Percentiles rank a stretch among this genome's conserved stretches.
phyloP scores from a whole-genome alignment of 2,113 vertebrate genomes.

The Coturnix japonica region DNA sequence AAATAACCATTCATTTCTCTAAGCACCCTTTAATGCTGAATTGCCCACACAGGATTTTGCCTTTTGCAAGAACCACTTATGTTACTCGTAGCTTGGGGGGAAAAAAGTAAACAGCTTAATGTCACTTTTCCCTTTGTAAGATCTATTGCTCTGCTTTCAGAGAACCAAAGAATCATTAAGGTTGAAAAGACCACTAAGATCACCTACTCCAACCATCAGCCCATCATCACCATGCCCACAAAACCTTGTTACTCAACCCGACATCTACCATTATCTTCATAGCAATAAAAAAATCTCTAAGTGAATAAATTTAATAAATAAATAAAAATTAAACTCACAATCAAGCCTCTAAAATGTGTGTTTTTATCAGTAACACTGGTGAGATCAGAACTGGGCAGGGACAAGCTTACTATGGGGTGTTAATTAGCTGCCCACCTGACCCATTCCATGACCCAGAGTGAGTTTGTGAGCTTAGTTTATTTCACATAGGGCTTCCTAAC shows the following conservation, averaged over 20 bases:
- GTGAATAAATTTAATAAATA: neutral
- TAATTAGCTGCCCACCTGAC: neutral
- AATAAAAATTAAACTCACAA: neutral
- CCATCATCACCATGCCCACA: too few relatives aligned
- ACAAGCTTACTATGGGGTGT: neutral
- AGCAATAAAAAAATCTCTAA: neutral
- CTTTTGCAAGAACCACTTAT: neutral
- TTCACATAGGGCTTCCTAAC: neutral
- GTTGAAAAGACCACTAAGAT: too few relatives aligned
- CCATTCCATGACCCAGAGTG: accelerated
- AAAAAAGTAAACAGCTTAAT: neutral
- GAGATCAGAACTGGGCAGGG: neutral
- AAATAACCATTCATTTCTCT: neutral
- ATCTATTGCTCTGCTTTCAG: neutral
- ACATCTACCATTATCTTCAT: too few relatives aligned
- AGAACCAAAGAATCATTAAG: too few relatives aligned
- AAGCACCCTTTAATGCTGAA: neutral
- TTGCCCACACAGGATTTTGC: neutral
- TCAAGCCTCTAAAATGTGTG: neutral
- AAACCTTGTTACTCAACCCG: too few relatives aligned
- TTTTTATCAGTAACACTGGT: neutral
- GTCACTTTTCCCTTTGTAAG: neutral
- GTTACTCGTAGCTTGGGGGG: neutral
- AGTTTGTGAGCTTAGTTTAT: neutral
- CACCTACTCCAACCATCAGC: too few relatives aligned